Evolutionary conservation across 2,888 invertebrate genomes (phyloP).

Genomic region (Notocelia uddmanniana): DNA sequence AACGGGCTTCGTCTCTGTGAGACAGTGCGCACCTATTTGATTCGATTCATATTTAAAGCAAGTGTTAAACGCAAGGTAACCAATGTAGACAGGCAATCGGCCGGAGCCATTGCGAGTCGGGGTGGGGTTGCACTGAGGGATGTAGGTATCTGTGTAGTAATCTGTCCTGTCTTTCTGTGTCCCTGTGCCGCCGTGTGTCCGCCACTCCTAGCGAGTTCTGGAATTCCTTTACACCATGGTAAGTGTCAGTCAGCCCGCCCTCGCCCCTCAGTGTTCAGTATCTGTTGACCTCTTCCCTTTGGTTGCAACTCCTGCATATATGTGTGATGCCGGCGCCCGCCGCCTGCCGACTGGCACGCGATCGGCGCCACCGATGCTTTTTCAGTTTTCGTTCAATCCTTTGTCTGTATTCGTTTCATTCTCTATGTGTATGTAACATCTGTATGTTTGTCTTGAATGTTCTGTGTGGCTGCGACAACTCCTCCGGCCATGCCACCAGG

Average conservation of each 20-base stretch:
- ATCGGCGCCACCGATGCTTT: constrained; percentile 80
- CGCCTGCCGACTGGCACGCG: constrained; percentile 79
- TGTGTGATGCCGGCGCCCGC: constrained; percentile 82
- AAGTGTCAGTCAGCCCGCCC: constrained; percentile 92
- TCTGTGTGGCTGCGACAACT: constrained; percentile 79
- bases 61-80: constrained; percentile 85
- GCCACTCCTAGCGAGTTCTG: constrained; percentile 97
- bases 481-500: constrained; percentile 59
- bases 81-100: constrained; percentile 81
- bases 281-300: constrained; percentile 85
- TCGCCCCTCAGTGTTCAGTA: constrained; percentile 86
- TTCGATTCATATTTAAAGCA: constrained; percentile 62
- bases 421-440: constrained; percentile 87
- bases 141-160: constrained; percentile 87
- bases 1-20: constrained; percentile 76
- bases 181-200: constrained; percentile 89
- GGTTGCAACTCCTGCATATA: constrained; percentile 86
- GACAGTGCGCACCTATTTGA: constrained; percentile 61
- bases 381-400: constrained; percentile 83
- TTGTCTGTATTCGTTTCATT: constrained; percentile 86
- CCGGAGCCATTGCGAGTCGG: constrained; percentile 79
- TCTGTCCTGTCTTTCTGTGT: constrained; percentile 89
- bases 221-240: constrained; percentile 99
- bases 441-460: constrained; percentile 86
- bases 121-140: constrained; percentile 86